Percentiles rank a stretch among this genome's conserved stretches.
phyloP scores from a whole-genome alignment of 2,797 vertebrate genomes.

The Pantherophis alleghaniensis region DNA sequence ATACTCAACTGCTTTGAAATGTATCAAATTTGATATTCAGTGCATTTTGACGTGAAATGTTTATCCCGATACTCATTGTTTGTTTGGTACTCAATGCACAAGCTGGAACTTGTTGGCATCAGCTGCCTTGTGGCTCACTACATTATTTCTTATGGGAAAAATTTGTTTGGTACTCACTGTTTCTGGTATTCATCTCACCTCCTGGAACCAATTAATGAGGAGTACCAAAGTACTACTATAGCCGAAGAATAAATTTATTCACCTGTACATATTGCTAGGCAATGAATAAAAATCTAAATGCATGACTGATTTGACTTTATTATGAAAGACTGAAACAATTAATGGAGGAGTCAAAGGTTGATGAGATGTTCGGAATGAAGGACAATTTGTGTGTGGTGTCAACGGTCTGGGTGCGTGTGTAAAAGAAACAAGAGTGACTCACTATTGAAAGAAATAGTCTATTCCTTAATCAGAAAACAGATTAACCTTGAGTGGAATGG shows the following conservation, averaged over 20 bases:
- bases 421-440: not conserved
- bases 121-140: not conserved
- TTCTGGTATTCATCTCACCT: not conserved
- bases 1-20: not conserved
- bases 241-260: not conserved
- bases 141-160: not conserved
- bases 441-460: not conserved
- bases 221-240: not conserved
- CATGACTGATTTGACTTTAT: not conserved
- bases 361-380: not conserved
- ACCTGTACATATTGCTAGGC: not conserved
- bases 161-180: not conserved
- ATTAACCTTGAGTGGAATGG: not conserved
- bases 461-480: not conserved
- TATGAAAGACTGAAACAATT: not conserved
- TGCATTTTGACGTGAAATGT: not conserved
- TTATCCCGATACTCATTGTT: not conserved
- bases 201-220: not conserved
- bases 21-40: not conserved
- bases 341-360: not conserved
- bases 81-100: not conserved
- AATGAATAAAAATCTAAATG: not conserved
- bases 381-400: not conserved
- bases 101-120: not conserved
- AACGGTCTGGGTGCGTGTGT: not conserved